A percentile compares a stretch with the other conserved stretches of the same genome.
Evolutionary conservation across 2,888 invertebrate species (phyloP).

Genomic region (Cryptophagus acutangulus): DNA sequence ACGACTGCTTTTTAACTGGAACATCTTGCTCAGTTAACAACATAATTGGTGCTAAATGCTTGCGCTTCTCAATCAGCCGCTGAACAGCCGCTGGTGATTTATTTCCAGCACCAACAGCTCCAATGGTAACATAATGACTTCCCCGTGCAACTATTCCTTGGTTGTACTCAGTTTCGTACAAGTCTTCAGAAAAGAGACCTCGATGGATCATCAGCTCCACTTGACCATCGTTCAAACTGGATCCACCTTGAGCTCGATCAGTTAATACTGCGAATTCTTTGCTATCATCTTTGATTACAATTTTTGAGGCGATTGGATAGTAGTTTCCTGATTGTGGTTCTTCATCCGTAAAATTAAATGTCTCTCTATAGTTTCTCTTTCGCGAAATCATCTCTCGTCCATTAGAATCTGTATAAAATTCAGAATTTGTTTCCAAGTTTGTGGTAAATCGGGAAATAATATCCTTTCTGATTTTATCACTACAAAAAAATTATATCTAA

Average conservation of each 20-base stretch:
- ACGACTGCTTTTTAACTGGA: conserved; percentile 44
- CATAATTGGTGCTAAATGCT: conserved; percentile 55
- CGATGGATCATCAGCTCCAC: conserved; percentile 63
- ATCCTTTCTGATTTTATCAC: conserved; percentile 58
- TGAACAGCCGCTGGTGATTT: conserved; percentile 35
- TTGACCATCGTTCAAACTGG: conserved; percentile 56
- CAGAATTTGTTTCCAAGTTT: conserved; percentile 51
- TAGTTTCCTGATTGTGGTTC: conserved; percentile 66
- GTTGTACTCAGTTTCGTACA: conserved; percentile 73
- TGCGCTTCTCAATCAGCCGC: conserved; percentile 47
- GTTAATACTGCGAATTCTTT: conserved; percentile 51
- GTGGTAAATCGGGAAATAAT: conserved; percentile 61
- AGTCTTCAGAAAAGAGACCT: conserved; percentile 69
- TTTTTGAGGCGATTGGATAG: conserved; percentile 67
- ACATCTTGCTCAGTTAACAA: conserved; percentile 49
- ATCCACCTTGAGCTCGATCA: conserved; percentile 60
- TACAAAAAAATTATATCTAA: conserved; percentile 9
- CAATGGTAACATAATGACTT: conserved; percentile 20
- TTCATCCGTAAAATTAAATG: conserved; percentile 51
- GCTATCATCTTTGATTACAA: conserved; percentile 52
- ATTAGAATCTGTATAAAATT: conserved; percentile 56
- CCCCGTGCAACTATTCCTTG: conserved; percentile 66
- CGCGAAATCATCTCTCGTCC: conserved; percentile 68
- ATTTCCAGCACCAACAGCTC: conserved; percentile 6
- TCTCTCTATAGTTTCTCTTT: conserved; percentile 53